Base-by-base conservation (phyloP, 2,888 invertebrate genomes). In the Cylloceria caligata region DNA sequence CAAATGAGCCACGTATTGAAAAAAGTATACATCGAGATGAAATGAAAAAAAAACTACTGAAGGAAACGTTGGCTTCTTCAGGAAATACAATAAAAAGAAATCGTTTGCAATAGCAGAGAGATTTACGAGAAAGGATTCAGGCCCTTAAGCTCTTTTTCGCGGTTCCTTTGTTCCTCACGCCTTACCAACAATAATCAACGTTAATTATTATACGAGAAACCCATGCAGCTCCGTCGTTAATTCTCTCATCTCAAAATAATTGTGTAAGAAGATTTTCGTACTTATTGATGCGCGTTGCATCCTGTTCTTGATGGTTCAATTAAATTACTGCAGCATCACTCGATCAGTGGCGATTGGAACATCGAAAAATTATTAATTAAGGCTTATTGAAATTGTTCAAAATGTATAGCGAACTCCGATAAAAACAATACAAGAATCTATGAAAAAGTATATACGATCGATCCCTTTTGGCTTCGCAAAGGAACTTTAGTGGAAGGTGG, bases 1-100 rank as follows among this genome's bases (percentile, higher is more conserved):
- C 52, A 71, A 76, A 77, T 52, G 72, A 55, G 72, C 34, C 76
- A 68, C 81, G 76, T 77, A 73, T 62, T 24, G 36, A 68, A 34
- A 65, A 76, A 65, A 71, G 27, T 60, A 49, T 34, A 19, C 55
- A 71, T 71, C 30, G 47, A 49, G 16, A 73, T 3, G 27, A 27
- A 21, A 78, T 72, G n/a, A 27, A 24, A 62, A 27, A 19, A 27
- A 24, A 62, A 27, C 24, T 34, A 16, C 19, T 47, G 30, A 21
- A 69, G 3, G 13, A 57, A 49, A 39, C 42, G 42, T n/a, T 13
- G n/a, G 34, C 52, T 52, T 1, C 24, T 52, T 52, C n/a, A 62
- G 21, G 21, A 62, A 42, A 21, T 34, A 42, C 4, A 68, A 62
- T n/a, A 21, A 52, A 49, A 73, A 73, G 3, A 34, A 27, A 55